Evolutionary conservation across 2,888 invertebrate species (phyloP), one percentile per base, ranked within the genome.

Genomic region (Harpalus rufipes): DNA sequence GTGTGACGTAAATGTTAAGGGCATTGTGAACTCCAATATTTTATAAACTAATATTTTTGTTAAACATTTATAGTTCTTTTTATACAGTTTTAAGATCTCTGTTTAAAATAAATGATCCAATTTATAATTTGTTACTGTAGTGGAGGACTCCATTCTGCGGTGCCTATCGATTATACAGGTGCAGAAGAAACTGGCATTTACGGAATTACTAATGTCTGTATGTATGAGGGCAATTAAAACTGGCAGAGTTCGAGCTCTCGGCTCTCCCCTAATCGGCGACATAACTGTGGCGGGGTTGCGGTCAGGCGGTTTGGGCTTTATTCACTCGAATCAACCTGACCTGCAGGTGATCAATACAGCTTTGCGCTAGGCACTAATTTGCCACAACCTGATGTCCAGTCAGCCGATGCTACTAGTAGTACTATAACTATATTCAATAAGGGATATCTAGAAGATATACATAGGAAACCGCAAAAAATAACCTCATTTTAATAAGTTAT

Each of bases 331-430:
- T 58, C 80, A 79, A 85, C 85, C 84, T 84, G 79, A 44, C 61
- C 59, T 80, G 85, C 85, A 85, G 85, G 85, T 85, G 85, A 85
- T 85, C 80, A 85, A 85, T 85, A 85, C 79, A 85, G 80, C 79
- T 80, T 85, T 85, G 56, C 59, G 80, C 80, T 32, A 18, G 58
- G 51, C 80, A 68, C 80, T 85, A 85, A 85, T 85, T 85, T 85
- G 85, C 85, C 85, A 59, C 21, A 44, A 25, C 68, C 61, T 56
- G 68, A 58, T 81, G 81, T 81, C 81, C 72, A 72, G 39, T 44
- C 21, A 81, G 63, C 59, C 51, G 21, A 14, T 41, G 51, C 16
- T 81, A n/a, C 65, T 80, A 32, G 1, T 5, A 5, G 32, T 32
- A 5, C 32, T 32, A 32, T 32, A 32, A 32, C 80, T 65, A 81